Evolutionary conservation across 2,888 invertebrate species (phyloP).

Genomic region (Malthinus flaveolus): DNA sequence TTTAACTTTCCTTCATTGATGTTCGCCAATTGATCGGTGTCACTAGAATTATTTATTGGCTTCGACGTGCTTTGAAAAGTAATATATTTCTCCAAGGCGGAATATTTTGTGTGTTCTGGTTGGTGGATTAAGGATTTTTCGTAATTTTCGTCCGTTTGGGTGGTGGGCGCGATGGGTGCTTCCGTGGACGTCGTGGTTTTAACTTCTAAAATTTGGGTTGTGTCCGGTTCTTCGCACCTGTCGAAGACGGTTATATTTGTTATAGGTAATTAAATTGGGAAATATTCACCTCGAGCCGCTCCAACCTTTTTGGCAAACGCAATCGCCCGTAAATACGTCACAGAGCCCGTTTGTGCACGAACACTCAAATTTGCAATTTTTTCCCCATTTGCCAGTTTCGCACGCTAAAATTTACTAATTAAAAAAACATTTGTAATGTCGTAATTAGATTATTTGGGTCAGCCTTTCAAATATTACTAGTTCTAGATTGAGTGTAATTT

Average conservation of each 20-base stretch:
- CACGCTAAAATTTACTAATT: conserved; percentile 60
- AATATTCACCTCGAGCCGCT: conserved; percentile 63
- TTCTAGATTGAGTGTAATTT: conserved; percentile 6
- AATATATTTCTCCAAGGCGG: conserved; percentile 25
- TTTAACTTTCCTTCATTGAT: background rate
- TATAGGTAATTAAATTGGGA: too few relatives aligned
- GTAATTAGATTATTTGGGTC: conserved; percentile 12
- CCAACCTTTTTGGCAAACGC: conserved; percentile 70
- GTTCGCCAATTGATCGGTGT: background rate
- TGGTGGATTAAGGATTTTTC: background rate
- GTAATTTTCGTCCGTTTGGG: background rate
- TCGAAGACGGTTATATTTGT: background rate
- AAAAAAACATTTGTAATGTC: background rate
- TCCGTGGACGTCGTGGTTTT: background rate
- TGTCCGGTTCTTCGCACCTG: background rate
- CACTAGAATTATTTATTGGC: background rate
- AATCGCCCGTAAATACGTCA: conserved; percentile 65
- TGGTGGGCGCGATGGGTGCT: background rate
- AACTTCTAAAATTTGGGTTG: background rate
- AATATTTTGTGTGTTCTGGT: conserved; percentile 21
- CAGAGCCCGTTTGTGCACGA: conserved; percentile 67
- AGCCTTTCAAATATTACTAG: conserved; percentile 16
- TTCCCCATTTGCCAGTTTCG: conserved; percentile 72
- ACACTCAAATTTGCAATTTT: conserved; percentile 70
- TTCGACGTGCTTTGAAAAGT: background rate